These are phyloP conservation scores for Myripristis jacobus DNA, from an alignment of 2,797 vertebrate genomes.

Conservation along the genomic window DNA sequence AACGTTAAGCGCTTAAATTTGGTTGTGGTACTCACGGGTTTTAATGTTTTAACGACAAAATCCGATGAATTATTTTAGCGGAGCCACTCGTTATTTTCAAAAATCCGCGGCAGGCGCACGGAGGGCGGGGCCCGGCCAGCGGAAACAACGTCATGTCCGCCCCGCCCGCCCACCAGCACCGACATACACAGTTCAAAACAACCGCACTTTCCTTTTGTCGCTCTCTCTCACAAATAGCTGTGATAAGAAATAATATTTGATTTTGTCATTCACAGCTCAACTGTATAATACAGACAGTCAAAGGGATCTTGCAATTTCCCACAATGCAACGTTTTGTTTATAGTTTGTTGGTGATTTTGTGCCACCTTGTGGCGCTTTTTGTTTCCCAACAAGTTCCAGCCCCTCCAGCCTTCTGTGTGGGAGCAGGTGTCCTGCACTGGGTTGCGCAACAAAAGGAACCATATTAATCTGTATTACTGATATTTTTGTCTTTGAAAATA, in stretches of 20 bases:
- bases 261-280: neutral
- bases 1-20: rapidly evolving
- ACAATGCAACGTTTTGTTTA: slow-evolving; percentile 6
- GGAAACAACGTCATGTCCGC: slow-evolving; percentile 50
- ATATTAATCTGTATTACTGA: no score
- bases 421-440: neutral
- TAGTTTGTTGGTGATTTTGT: slow-evolving; percentile 9
- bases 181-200: neutral
- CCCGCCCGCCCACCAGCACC: slow-evolving; percentile 11
- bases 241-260: neutral
- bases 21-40: slow-evolving; percentile 37
- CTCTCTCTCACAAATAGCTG: neutral
- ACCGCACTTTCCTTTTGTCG: neutral
- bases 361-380: slow-evolving; percentile 61
- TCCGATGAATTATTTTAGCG: no score
- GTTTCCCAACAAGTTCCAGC: neutral
- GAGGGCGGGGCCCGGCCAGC: slow-evolving; percentile 9
- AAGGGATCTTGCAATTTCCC: neutral
- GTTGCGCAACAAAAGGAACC: neutral
- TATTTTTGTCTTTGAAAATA: no score
- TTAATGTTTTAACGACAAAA: no score
- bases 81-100: slow-evolving; percentile 61
- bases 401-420: neutral
- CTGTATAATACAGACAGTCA: neutral
- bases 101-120: slow-evolving; percentile 58